Conservation (phyloP, 2,113 vertebrate species). For the Tachysurus vachellii region DNA sequence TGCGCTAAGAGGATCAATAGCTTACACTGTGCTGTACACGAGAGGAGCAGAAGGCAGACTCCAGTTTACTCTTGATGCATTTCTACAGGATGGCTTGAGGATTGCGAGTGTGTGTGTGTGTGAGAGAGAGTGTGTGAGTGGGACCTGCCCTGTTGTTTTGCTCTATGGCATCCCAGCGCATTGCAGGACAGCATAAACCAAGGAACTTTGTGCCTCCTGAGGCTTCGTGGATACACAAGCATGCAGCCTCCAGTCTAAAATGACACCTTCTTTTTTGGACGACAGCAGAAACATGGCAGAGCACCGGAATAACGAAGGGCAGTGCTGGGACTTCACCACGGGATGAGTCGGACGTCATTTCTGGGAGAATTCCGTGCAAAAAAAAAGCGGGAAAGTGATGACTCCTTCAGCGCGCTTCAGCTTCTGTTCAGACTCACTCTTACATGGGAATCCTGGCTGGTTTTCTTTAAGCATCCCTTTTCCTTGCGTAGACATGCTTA, state of each 20-base stretch:
- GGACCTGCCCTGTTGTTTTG: slow-evolving; percentile 24
- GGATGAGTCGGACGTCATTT: slow-evolving; percentile 48
- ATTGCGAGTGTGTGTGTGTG: neutral
- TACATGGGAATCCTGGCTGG: neutral
- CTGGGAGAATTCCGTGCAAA: slow-evolving; percentile 49
- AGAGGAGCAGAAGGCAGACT: slow-evolving; percentile 63
- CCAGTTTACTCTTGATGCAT: slow-evolving; percentile 62
- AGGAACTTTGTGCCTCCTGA: neutral
- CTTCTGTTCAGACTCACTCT: slow-evolving; percentile 32
- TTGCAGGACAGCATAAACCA: slow-evolving; percentile 7
- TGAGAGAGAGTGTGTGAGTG: neutral
- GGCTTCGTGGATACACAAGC: slow-evolving; percentile 4
- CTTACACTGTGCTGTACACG: slow-evolving; percentile 73
- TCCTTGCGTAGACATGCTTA: slow-evolving; percentile 23
- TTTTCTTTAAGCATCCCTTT: neutral
- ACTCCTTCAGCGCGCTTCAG: slow-evolving; percentile 10
- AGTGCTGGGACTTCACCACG: slow-evolving; percentile 39
- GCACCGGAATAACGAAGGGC: slow-evolving; percentile 8
- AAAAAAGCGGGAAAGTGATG: slow-evolving; percentile 37
- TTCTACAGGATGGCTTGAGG: neutral
- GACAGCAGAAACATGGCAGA: neutral
- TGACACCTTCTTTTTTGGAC: slow-evolving; percentile 4
- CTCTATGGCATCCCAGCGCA: slow-evolving; percentile 59
- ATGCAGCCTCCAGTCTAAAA: neutral
- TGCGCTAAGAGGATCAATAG: slow-evolving; percentile 72